These are phyloP conservation scores for Harpegnathos saltator DNA, from an alignment of 1,140 invertebrate species.

Conservation along the genomic window DNA sequence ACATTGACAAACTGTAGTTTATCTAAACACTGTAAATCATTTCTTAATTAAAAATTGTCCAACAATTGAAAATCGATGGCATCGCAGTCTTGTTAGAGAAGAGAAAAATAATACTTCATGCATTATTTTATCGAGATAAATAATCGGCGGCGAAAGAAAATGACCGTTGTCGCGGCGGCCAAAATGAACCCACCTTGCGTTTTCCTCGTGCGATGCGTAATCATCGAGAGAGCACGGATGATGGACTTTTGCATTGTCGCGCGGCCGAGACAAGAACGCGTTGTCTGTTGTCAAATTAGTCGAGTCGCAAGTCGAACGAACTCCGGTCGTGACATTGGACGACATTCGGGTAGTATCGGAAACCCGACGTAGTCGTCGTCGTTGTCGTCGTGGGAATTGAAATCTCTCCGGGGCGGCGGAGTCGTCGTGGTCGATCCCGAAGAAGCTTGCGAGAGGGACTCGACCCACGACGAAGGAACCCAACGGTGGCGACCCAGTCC, in stretches of 20 bases:
- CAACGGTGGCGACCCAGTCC: conserved; percentile 78
- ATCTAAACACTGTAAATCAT: no score
- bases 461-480: conserved; percentile 71
- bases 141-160: no score
- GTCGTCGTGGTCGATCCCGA: conserved; percentile 60
- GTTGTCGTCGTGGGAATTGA: conserved; percentile 66
- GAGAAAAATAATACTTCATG: no score
- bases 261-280: neutral
- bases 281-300: conserved; percentile 6
- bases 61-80: no score
- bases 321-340: conserved; percentile 35
- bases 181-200: no score
- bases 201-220: neutral
- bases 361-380: conserved; percentile 29
- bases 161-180: no score
- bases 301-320: conserved; percentile 43
- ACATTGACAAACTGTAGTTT: no score
- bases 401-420: conserved; percentile 57
- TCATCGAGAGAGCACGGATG: neutral
- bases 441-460: conserved; percentile 72
- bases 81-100: no score
- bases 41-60: no score
- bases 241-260: neutral
- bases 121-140: no score
- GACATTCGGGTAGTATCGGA: conserved; percentile 48